These are phyloP conservation scores for Xenopus petersii DNA, from an alignment of 2,797 vertebrate genomes.

Conservation along the genomic window DNA sequence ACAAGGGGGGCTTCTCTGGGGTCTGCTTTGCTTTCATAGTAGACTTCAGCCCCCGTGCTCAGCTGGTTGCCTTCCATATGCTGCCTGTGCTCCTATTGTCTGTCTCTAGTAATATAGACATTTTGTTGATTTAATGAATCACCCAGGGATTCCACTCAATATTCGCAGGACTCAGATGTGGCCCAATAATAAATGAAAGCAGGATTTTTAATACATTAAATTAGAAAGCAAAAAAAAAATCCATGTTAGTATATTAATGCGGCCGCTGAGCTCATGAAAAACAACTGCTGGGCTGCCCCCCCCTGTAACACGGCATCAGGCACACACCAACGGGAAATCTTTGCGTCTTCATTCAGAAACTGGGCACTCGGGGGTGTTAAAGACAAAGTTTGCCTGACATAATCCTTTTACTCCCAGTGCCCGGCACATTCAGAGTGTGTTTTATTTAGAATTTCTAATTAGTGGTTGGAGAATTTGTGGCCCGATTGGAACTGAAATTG, in stretches of 20 bases:
- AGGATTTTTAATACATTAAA: conserved; percentile 65
- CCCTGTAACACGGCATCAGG: neutral
- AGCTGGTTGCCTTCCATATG: conserved; percentile 61
- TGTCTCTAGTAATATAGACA: conserved; percentile 72
- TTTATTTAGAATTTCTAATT: no score
- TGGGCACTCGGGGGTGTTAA: conserved; percentile 2
- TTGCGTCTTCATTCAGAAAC: conserved; percentile 8
- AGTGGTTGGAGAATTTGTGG: no score
- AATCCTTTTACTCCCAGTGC: neutral
- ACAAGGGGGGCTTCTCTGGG: neutral
- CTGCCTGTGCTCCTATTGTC: conserved; percentile 59
- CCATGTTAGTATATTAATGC: conserved; percentile 60
- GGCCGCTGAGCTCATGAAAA: conserved; percentile 31
- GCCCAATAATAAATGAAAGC: conserved; percentile 61
- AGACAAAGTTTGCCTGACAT: conserved; percentile 26
- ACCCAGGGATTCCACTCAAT: conserved; percentile 65
- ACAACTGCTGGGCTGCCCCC: no score
- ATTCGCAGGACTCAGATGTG: conserved; percentile 69
- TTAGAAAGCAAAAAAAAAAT: conserved; percentile 59
- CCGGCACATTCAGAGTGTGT: no score
- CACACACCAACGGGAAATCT: neutral
- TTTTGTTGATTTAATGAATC: conserved; percentile 73
- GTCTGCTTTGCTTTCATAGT: neutral
- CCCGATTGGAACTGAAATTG: no score
- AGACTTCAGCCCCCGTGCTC: conserved; percentile 12